Conservation (phyloP, 2,113 vertebrate species). For the Hepsetus odoe region DNA sequence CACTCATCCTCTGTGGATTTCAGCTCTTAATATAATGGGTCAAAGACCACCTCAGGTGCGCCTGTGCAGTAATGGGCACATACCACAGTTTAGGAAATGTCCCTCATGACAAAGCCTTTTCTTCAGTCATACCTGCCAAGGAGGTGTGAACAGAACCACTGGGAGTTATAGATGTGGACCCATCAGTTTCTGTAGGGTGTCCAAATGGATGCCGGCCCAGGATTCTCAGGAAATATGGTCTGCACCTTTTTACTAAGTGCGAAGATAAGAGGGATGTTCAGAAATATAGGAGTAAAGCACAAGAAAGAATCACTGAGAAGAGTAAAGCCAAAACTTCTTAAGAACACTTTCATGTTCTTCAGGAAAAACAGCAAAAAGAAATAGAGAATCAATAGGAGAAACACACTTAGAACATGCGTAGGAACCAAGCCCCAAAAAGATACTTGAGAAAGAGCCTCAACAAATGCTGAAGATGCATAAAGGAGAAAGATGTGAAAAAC, state of each 20-base stretch:
- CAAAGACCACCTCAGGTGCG: not conserved
- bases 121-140: not conserved
- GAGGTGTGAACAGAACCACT: not conserved
- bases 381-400: too few species aligned
- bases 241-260: not conserved
- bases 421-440: too few species aligned
- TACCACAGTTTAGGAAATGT: not conserved
- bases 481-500: too few species aligned
- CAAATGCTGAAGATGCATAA: too few species aligned
- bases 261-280: too few species aligned
- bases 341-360: too few species aligned
- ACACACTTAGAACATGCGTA: too few species aligned
- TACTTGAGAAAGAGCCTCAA: too few species aligned
- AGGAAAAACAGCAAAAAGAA: too few species aligned
- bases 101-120: not conserved
- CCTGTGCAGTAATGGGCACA: not conserved
- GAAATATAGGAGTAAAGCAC: not conserved
- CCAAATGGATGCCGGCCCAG: not conserved
- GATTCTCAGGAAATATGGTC: not conserved
- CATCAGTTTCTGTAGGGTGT: not conserved
- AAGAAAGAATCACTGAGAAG: too few species aligned
- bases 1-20: not conserved
- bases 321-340: too few species aligned
- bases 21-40: not conserved
- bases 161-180: not conserved